These are phyloP conservation scores for Xyliphius kryptos DNA, from an alignment of 2,113 vertebrate genomes.

Conservation along the genomic window DNA sequence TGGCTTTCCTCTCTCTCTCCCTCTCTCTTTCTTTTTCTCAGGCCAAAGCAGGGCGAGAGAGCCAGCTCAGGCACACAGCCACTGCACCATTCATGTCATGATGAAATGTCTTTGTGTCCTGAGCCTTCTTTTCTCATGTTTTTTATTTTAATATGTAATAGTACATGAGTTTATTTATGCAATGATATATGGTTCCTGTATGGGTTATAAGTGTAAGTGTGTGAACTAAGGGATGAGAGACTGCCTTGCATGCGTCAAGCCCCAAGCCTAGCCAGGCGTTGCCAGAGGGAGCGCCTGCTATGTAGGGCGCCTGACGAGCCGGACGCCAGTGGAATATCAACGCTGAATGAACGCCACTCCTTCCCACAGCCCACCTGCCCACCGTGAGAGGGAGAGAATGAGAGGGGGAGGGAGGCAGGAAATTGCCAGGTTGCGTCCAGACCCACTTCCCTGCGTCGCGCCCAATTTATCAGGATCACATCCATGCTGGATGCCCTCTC, in stretches of 20 bases:
- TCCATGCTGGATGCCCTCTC: slow-evolving; percentile 62
- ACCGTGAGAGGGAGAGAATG: slow-evolving; percentile 39
- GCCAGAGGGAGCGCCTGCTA: slow-evolving; percentile 72
- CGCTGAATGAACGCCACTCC: slow-evolving; percentile 60
- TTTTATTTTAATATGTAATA: slow-evolving; percentile 16
- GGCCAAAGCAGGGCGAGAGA: slow-evolving; percentile 31
- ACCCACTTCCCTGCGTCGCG: slow-evolving; percentile 69
- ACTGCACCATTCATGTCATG: slow-evolving; percentile 37
- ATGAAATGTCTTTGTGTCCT: slow-evolving; percentile 34
- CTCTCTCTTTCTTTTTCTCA: slow-evolving; percentile 23
- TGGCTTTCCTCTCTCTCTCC: slow-evolving; percentile 25
- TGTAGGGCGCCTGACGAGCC: slow-evolving; percentile 69
- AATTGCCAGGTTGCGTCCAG: slow-evolving; percentile 75
- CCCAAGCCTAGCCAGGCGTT: slow-evolving; percentile 63
- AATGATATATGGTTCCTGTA: slow-evolving; percentile 8
- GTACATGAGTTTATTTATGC: slow-evolving; percentile 8
- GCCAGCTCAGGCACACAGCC: slow-evolving; percentile 30
- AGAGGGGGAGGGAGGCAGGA: slow-evolving; percentile 52
- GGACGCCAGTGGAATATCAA: slow-evolving; percentile 74
- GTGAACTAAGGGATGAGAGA: slow-evolving; percentile 54
- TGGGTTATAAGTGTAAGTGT: slow-evolving; percentile 32
- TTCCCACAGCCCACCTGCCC: slow-evolving; percentile 69
- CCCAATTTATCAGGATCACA: slow-evolving; percentile 74
- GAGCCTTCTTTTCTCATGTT: slow-evolving; percentile 22
- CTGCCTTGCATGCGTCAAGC: slow-evolving; percentile 58